Percentiles rank a stretch among this genome's conserved stretches.
These are phyloP conservation scores for Crematogaster levior DNA, from an alignment of 2,888 invertebrate genomes.

Conservation along the genomic window DNA sequence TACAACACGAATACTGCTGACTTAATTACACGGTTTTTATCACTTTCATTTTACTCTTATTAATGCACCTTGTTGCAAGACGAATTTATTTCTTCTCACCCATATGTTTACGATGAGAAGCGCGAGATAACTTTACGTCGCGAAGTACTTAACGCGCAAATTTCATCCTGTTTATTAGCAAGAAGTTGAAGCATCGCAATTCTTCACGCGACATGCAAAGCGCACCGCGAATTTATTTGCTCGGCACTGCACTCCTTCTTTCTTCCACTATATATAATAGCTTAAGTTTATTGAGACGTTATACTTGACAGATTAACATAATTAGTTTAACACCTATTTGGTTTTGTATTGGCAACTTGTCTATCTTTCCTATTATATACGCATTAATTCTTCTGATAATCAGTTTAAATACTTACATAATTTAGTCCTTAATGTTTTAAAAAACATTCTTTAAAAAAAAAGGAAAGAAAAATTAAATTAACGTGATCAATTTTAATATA, in stretches of 20 bases:
- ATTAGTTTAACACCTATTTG: neutral
- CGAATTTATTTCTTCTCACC: conserved; percentile 15
- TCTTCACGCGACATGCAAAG: neutral
- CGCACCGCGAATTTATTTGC: conserved; percentile 12
- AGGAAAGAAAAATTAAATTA: neutral
- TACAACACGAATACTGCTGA: neutral
- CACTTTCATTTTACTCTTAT: neutral
- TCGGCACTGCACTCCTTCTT: neutral
- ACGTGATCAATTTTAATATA: neutral
- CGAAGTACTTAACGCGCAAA: conserved; percentile 31
- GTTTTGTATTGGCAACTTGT: neutral
- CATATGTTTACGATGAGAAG: conserved; percentile 3
- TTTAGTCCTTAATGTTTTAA: neutral
- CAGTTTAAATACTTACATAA: neutral
- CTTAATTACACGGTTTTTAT: conserved; percentile 27
- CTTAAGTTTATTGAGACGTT: neutral
- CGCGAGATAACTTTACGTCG: conserved; percentile 23
- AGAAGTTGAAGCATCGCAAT: conserved; percentile 2
- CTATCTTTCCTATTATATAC: neutral
- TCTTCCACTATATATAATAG: neutral
- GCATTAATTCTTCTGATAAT: neutral
- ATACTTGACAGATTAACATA: neutral
- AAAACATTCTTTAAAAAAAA: neutral
- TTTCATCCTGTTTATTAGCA: conserved; percentile 40
- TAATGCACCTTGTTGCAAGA: neutral